A percentile compares a stretch with the other conserved stretches of the same genome.
These are phyloP conservation scores for Sitobion miscanthi DNA, from an alignment of 1,140 invertebrate genomes.

Conservation along the genomic window DNA sequence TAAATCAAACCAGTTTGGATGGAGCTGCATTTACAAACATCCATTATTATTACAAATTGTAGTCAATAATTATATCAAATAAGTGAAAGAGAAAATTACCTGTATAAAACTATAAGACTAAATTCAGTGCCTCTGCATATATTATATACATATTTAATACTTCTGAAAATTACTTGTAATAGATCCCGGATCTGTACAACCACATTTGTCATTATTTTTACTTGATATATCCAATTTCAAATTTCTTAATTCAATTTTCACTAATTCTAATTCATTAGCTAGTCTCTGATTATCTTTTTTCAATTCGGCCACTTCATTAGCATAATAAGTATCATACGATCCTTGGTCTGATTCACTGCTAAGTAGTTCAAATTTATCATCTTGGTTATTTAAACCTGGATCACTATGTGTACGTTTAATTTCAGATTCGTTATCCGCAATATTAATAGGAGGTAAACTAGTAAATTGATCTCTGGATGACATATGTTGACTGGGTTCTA, in stretches of 20 bases:
- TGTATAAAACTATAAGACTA: not conserved
- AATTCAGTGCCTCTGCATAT: not conserved
- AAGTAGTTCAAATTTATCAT: conserved; percentile 55
- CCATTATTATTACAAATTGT: too few relatives aligned
- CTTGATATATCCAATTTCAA: conserved; percentile 57
- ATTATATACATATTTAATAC: not conserved
- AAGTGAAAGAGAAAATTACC: not conserved
- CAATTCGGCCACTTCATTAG: conserved; percentile 56
- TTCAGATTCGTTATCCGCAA: conserved; percentile 57
- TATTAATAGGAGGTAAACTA: conserved; percentile 58
- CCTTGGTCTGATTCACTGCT: conserved; percentile 51
- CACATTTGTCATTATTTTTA: conserved; percentile 32
- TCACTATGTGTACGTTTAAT: conserved; percentile 58
- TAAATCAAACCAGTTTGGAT: too few relatives aligned
- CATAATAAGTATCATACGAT: conserved; percentile 37
- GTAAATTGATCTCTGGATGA: conserved; percentile 57
- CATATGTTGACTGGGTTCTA: conserved; percentile 29
- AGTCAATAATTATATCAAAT: too few relatives aligned
- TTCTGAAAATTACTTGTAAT: conserved; percentile 35
- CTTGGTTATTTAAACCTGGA: conserved; percentile 58
- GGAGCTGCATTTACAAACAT: too few relatives aligned
- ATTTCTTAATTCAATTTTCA: conserved; percentile 57
- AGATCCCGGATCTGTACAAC: conserved; percentile 39
- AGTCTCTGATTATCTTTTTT: conserved; percentile 58
- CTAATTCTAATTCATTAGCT: conserved; percentile 57